Evolutionary conservation across 2,113 vertebrate species (phyloP), one percentile per base, ranked within the genome.

Genomic region (Vombatus ursinus): DNA sequence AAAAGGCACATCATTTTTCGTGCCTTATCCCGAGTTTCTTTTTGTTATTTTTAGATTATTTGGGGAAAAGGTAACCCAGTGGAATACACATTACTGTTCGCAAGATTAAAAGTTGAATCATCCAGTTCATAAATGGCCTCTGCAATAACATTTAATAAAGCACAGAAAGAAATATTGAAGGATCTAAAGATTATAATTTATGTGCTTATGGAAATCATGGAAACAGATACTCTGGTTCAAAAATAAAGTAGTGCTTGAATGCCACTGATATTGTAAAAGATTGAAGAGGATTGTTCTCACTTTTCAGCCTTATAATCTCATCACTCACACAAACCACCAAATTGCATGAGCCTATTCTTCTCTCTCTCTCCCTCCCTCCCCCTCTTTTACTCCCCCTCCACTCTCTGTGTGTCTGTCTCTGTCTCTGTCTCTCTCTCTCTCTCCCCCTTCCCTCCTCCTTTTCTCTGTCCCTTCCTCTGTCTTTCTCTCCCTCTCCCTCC

Each of bases 51-150:
- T 97, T 95, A 96, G 90, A 94, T 96, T 96, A 97, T 96, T 97
- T 97, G 97, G 96, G 16, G 6, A 96, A 96, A 97, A 95, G 96
- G 91, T 96, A 97, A 96, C 96, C 92, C 90, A 44, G 90, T 91
- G 91, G 95, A 96, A 96, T 95, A 96, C 50, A 92, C 93, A 96
- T 97, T 93, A 97, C 96, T 96, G 96, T 97, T 96, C 90, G 37
- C 77, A 97, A 98, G 96, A 97, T 97, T 96, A 97, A 96, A 97
- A 98, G 96, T 96, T 95, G 94, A 97, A 97, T 95, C 98, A 77
- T 92, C 97, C 96, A 93, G 94, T 97, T 97, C 95, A 61, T 94
- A 92, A 96, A 97, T 95, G 97, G 93, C 77, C 93, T 97, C 94
- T 90, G 94, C 97, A 96, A 90, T 92, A 89, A 92, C 94, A 95